Conservation (phyloP, 2,797 vertebrate genomes). For the Sparidentex hasta region DNA sequence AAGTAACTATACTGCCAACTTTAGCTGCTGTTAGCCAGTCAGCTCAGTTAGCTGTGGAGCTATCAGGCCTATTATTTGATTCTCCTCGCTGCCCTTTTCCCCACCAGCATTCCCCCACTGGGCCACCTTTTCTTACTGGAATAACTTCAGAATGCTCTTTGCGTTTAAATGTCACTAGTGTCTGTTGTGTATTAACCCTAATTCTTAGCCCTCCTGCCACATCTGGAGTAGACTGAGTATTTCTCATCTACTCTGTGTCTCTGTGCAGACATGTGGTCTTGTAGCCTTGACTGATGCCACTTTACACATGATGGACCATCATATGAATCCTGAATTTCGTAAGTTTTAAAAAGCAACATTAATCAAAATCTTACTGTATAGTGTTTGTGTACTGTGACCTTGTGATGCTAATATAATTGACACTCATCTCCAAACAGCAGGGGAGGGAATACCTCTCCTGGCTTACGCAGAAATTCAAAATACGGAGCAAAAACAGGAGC, state of each 20-base stretch:
- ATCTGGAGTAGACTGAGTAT: not conserved
- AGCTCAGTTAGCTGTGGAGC: too few species aligned
- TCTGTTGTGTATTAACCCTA: too few species aligned
- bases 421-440: constrained; percentile 49
- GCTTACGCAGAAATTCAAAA: fast-evolving
- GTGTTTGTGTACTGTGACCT: not conserved
- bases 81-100: too few species aligned
- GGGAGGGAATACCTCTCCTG: fast-evolving
- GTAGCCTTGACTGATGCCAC: constrained; percentile 89
- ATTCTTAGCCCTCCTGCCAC: not conserved
- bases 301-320: constrained; percentile 66
- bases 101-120: too few species aligned
- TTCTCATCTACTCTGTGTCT: not conserved
- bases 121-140: too few species aligned
- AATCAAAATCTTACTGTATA: not conserved
- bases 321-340: constrained; percentile 13
- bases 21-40: too few species aligned
- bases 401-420: not conserved
- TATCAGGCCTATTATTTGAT: too few species aligned
- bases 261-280: constrained; percentile 87
- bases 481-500: constrained; percentile 1
- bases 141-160: too few species aligned
- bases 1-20: too few species aligned
- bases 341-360: constrained; percentile 43
- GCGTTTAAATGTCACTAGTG: too few species aligned